Conservation (phyloP, 2,888 invertebrate genomes). For the Scaptomyza flava region DNA sequence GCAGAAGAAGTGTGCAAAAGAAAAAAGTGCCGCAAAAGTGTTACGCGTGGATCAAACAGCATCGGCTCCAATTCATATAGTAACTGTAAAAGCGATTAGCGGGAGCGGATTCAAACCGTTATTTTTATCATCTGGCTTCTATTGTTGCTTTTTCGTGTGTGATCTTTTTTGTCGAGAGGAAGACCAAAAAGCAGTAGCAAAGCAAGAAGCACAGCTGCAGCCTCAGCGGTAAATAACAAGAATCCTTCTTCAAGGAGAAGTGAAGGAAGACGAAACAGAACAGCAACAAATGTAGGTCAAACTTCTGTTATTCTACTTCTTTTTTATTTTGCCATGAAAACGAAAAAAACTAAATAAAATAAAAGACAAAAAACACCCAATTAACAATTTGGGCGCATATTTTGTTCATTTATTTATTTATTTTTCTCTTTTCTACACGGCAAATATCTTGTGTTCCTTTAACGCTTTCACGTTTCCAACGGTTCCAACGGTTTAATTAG, state of each 20-base stretch:
- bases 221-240: conserved; percentile 7
- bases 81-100: not conserved
- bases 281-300: conserved; percentile 58
- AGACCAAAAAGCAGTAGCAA: not conserved
- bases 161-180: not conserved
- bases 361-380: too few species aligned
- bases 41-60: conserved; percentile 37
- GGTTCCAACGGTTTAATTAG: too few species aligned
- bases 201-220: conserved; percentile 8
- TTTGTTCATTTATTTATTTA: not conserved
- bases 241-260: not conserved
- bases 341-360: too few species aligned
- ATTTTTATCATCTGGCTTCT: not conserved
- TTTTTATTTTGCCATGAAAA: conserved; percentile 10
- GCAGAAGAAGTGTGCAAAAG: not conserved
- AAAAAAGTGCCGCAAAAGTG: conserved; percentile 44
- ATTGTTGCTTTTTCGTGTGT: not conserved
- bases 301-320: conserved; percentile 19
- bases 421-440: not conserved
- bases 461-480: too few species aligned
- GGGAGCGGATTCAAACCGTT: not conserved
- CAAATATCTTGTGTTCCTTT: not conserved
- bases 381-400: too few species aligned
- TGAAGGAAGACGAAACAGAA: not conserved
- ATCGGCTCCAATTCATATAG: conserved; percentile 5